Percentiles rank a stretch among this genome's conserved stretches.
phyloP scores from a whole-genome alignment of 2,797 vertebrate species.

The Acanthurus lineatus region DNA sequence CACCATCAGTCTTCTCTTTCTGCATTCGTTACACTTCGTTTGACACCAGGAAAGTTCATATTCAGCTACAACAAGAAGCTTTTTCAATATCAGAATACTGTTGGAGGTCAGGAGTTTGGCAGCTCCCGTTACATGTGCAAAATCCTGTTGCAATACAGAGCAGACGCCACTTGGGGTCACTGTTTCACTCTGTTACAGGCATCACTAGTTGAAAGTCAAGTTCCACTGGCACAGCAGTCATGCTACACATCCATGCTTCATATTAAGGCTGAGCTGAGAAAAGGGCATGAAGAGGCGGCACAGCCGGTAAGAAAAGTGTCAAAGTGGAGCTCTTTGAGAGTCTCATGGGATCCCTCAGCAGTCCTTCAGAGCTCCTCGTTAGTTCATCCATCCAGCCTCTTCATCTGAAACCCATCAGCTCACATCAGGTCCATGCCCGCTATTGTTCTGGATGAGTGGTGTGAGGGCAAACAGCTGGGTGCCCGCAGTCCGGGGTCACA shows the following conservation, averaged over 20 bases:
- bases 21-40: conserved; percentile 49
- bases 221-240: conserved; percentile 68
- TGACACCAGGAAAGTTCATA: conserved; percentile 44
- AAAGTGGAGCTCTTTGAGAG: conserved; percentile 30
- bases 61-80: conserved; percentile 57
- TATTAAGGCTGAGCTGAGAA: conserved; percentile 42
- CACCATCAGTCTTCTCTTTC: conserved; percentile 34
- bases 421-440: conserved; percentile 11
- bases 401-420: conserved; percentile 19
- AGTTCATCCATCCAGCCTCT: conserved; percentile 28
- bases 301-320: conserved; percentile 42
- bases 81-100: conserved; percentile 80
- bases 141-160: conserved; percentile 69
- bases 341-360: conserved; percentile 21
- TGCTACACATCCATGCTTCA: conserved; percentile 45
- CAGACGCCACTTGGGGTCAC: conserved; percentile 64
- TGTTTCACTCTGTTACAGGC: conserved; percentile 64
- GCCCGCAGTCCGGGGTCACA: conserved; percentile 76
- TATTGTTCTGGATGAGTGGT: conserved; percentile 36
- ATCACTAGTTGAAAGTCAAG: conserved; percentile 46
- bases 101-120: conserved; percentile 74
- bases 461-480: conserved; percentile 20
- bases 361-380: conserved; percentile 11
- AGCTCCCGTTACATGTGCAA: conserved; percentile 80
- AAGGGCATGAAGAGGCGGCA: conserved; percentile 16